These are phyloP conservation scores for Campoplex nolae DNA, from an alignment of 2,888 invertebrate species.

Conservation along the genomic window DNA sequence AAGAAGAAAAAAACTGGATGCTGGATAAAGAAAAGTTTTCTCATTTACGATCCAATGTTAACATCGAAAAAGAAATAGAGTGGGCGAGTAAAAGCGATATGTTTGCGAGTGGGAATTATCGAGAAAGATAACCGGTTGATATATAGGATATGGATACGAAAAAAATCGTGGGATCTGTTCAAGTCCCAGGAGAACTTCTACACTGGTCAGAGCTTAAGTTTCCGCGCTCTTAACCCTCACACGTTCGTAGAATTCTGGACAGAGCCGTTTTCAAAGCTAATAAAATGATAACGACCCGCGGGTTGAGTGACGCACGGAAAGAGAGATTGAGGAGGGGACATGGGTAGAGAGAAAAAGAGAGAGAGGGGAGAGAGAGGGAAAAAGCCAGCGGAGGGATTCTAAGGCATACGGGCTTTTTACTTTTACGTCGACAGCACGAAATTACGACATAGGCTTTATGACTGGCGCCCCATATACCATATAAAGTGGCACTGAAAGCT, in stretches of 20 bases:
- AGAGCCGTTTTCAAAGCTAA: constrained; percentile 76
- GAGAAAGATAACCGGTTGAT: constrained; percentile 17
- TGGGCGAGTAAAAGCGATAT: constrained; percentile 15
- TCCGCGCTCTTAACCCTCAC: neutral
- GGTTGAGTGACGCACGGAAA: constrained; percentile 69
- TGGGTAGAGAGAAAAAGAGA: constrained; percentile 1
- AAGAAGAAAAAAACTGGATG: neutral
- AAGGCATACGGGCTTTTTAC: constrained; percentile 69
- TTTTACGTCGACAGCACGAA: constrained; percentile 76
- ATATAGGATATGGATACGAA: constrained; percentile 16
- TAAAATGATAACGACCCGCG: constrained; percentile 80
- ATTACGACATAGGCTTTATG: constrained; percentile 76
- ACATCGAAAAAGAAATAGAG: neutral
- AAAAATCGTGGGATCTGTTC: constrained; percentile 38
- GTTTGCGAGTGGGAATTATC: constrained; percentile 19
- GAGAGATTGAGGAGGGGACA: neutral
- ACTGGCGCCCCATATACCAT: constrained; percentile 64
- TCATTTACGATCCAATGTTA: constrained; percentile 17
- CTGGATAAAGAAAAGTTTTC: constrained; percentile 6
- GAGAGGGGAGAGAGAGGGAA: constrained; percentile 10
- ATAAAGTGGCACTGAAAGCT: constrained; percentile 63
- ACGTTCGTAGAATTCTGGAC: constrained; percentile 72
- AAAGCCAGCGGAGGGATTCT: constrained; percentile 39
- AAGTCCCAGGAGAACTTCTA: constrained; percentile 30
- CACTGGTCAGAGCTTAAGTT: constrained; percentile 38